Conservation (phyloP, 2,888 invertebrate genomes). For the Pseudanteris insignis region DNA sequence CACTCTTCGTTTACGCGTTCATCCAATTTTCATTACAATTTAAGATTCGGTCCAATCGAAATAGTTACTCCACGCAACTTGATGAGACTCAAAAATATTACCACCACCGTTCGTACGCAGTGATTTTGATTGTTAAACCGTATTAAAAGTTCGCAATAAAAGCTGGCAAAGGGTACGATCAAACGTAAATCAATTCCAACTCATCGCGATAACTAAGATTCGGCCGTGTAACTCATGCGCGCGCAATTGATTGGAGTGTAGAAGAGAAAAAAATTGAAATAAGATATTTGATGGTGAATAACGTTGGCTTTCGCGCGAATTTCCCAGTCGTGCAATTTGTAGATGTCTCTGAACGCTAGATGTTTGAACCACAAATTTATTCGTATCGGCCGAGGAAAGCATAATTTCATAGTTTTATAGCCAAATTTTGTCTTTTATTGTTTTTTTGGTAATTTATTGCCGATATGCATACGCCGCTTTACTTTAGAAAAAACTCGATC, state of each 20-base stretch:
- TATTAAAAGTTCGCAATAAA: no score
- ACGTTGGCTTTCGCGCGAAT: conserved; percentile 42
- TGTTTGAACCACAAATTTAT: conserved; percentile 23
- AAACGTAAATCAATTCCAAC: no score
- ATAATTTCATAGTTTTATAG: conserved; percentile 37
- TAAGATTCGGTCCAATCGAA: no score
- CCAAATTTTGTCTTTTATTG: conserved; percentile 12
- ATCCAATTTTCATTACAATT: no score
- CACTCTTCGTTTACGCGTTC: no score
- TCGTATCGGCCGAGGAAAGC: conserved; percentile 16
- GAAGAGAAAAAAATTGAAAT: conserved; percentile 37
- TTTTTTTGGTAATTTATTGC: no score
- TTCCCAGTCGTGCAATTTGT: conserved; percentile 50
- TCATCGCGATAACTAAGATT: neutral
- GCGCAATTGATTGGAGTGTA: conserved; percentile 4
- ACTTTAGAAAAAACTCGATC: no score
- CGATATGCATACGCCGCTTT: no score
- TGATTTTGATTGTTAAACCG: no score
- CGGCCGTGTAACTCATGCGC: conserved; percentile 2
- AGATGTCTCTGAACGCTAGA: conserved; percentile 41
- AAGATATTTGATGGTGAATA: conserved; percentile 31
- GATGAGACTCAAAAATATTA: conserved; percentile 8
- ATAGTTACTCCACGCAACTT: no score
- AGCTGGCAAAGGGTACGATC: no score
- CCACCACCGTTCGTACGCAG: no score